A percentile compares a stretch with the other conserved stretches of the same genome.
These are phyloP conservation scores for Automeris io DNA, from an alignment of 2,888 invertebrate genomes.

Conservation along the genomic window DNA sequence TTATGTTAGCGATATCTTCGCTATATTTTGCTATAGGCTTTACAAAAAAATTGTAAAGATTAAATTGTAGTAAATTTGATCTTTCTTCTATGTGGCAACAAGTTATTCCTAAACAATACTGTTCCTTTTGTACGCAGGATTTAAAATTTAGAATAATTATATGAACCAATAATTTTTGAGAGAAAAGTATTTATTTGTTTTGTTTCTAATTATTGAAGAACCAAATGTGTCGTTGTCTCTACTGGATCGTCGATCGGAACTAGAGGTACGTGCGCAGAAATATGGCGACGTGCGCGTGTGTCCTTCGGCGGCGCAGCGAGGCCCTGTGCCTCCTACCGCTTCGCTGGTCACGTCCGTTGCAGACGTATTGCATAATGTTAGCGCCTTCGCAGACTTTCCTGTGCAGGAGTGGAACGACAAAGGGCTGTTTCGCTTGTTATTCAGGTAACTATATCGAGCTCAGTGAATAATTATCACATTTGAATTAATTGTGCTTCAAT, in stretches of 20 bases:
- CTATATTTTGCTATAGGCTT: no score
- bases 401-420: conserved; percentile 54
- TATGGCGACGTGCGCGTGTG: conserved; percentile 37
- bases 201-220: conserved; percentile 33
- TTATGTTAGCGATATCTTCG: no score
- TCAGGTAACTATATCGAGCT: conserved; percentile 40
- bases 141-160: no score
- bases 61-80: no score
- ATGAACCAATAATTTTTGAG: no score
- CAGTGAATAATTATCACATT: no score
- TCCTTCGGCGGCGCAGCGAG: conserved; percentile 19
- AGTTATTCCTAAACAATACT: no score
- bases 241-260: conserved; percentile 49
- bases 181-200: no score
- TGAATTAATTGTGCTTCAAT: no score
- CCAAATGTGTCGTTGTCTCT: conserved; percentile 53
- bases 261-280: conserved; percentile 61
- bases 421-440: conserved; percentile 55
- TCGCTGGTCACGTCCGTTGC: conserved; percentile 42
- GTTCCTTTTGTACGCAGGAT: no score
- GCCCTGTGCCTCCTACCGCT: conserved; percentile 44
- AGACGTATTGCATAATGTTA: conserved; percentile 48
- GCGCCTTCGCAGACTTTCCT: conserved; percentile 41
- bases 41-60: no score
- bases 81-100: no score